Evolutionary conservation across 1,140 invertebrate genomes (phyloP).

Genomic region (Eufriesea mexicana): DNA sequence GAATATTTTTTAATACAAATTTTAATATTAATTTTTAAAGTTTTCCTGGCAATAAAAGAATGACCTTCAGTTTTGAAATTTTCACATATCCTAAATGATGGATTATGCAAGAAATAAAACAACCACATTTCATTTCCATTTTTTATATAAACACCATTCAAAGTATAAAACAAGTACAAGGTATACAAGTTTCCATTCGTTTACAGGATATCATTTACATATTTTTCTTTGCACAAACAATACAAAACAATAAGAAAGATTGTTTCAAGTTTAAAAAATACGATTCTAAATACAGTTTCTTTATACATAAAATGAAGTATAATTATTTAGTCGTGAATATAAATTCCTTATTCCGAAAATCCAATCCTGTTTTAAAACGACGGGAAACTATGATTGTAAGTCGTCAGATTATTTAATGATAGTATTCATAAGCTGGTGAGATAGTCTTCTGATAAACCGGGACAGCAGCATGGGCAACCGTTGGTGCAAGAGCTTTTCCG

Average conservation of each 20-base stretch:
- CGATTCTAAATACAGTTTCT: not conserved
- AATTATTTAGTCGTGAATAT: not conserved
- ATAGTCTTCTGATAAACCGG: slow-evolving; percentile 77
- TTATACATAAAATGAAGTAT: not conserved
- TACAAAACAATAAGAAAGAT: not conserved
- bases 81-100: not conserved
- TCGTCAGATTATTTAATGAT: slow-evolving; percentile 28
- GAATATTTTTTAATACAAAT: not conserved
- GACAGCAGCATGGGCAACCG: slow-evolving; percentile 76
- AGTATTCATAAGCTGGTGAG: slow-evolving; percentile 68
- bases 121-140: not conserved
- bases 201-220: not conserved
- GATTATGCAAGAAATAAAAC: not conserved
- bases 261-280: not conserved
- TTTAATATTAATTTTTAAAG: not conserved
- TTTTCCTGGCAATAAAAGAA: no score
- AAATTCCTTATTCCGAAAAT: no score
- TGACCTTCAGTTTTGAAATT: not conserved
- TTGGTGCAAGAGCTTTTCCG: slow-evolving; percentile 79
- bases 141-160: slow-evolving; percentile 27
- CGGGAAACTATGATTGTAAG: not conserved
- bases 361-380: not conserved
- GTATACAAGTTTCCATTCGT: not conserved
- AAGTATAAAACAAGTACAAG: slow-evolving; percentile 6
- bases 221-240: not conserved